Percentiles rank a stretch among this genome's conserved stretches.
phyloP scores from a whole-genome alignment of 1,140 invertebrate genomes.

The Metopolophium dirhodum region DNA sequence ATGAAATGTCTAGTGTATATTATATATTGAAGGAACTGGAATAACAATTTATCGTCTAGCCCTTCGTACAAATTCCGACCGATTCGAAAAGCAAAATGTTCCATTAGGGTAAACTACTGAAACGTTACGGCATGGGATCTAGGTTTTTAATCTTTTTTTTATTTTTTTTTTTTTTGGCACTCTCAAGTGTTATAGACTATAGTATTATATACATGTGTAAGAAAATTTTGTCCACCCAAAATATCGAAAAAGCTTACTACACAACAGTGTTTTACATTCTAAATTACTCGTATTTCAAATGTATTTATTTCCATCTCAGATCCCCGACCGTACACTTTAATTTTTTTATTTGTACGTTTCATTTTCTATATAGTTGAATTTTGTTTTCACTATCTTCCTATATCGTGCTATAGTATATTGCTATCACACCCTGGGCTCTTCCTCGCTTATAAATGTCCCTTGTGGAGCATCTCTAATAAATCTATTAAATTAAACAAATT shows the following conservation, averaged over 20 bases:
- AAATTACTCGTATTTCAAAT: not conserved
- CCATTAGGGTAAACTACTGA: slow-evolving; percentile 15
- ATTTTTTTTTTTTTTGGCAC: slow-evolving; percentile 37
- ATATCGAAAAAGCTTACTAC: not conserved
- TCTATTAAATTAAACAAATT: not conserved
- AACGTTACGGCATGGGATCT: not conserved
- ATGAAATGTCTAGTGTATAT: not conserved
- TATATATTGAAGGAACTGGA: not conserved
- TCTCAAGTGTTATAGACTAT: not conserved
- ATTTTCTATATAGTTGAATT: too few species aligned
- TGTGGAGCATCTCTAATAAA: not conserved
- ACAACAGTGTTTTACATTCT: not conserved
- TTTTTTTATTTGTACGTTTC: too few species aligned
- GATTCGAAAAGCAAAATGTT: not conserved
- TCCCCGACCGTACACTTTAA: not conserved
- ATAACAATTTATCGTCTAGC: not conserved
- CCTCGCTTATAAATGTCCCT: not conserved
- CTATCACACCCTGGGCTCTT: not conserved
- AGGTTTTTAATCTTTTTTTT: not conserved
- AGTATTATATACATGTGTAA: not conserved
- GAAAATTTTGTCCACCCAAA: slow-evolving; percentile 16
- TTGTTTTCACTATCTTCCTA: not conserved
- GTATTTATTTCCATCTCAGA: not conserved
- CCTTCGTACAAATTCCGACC: not conserved
- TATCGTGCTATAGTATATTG: not conserved